Evolutionary conservation across 1,140 invertebrate species (phyloP), one percentile per base, ranked within the genome.

Genomic region (Vanessa atalanta): DNA sequence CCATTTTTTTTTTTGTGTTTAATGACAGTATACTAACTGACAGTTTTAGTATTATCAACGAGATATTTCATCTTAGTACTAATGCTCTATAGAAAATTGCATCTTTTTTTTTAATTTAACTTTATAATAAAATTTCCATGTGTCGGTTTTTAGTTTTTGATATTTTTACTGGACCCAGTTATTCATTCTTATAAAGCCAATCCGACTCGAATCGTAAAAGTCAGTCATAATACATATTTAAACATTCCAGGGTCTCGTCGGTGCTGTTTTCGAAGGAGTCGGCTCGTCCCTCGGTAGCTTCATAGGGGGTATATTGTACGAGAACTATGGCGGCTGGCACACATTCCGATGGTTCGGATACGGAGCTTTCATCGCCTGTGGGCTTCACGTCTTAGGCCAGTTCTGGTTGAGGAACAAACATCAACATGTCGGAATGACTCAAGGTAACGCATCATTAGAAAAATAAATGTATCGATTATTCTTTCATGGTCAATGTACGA

Each of bases 221-320:
- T 43, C 9, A 43, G 6, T 43, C 37, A 43, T 43, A 43, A 43
- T 37, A 43, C 6, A 9, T 9, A 43, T 43, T 1, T 43, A 11
- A 43, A 43, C 37, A 47, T 90, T 88, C 80, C 87, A 97, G 94
- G 97, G 97, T 69, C 92, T 98, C 26, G 95, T 97, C 26, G 97
- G 97, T 26, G 97, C 96, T 47, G 93, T 97, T 64, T 98, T 98
- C 86, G 97, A 98, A 94, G 97, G 97, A 23, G 93, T 98, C 9
- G 97, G 97, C 37, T 96, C 96, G 0, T 96, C 97, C 0, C 85
- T 95, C 3, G 97, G 97, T 11, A 97, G 96, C 88, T 94, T 97
- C 15, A 89, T 97, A 57, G 96, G 95, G 61, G 97, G 97, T 14
- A 83, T 94, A 23, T 78, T 97, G 6, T 95, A 96, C 75, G 88